Evolutionary conservation across 2,888 invertebrate species (phyloP), one percentile per base, ranked within the genome.

Genomic region (Drosophila putrida): DNA sequence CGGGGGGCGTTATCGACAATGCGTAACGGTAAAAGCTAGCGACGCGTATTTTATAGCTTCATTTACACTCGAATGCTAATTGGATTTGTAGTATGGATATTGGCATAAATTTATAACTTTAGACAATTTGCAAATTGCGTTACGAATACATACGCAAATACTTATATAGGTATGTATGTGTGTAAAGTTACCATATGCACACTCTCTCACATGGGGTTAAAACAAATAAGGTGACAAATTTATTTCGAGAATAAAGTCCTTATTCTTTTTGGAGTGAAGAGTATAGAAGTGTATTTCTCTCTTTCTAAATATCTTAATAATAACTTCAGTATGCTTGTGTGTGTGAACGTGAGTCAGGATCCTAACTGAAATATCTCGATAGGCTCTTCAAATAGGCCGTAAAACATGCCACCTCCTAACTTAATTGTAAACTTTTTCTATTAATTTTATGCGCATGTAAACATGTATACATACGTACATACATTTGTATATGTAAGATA

Each of bases 1-100:
- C 2, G 20, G 11, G 8, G 51, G 27, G 31, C 39, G 15, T 10
- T 25, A 41, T 46, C 20, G 4, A 36, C 51, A 28, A 62, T 73
- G 25, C 64, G 20, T 64, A 78, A 57, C 64, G 61, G 70, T 66
- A 74, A 70, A 57, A 43, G 27, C 33, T 47, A 33, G 43, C 36
- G 41, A 53, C 55, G 59, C 41, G 47, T 51, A 51, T 44, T 51
- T 63, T 68, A 51, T 50, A 46, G 65, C 72, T 68, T 67, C 33
- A 69, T 71, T 77, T 71, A 58, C 82, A 69, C 54, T 49, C 39
- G 43, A 36, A 13, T 71, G 82, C 76, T 82, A 83, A 82, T 86
- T 83, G 77, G 46, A 79, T 65, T 83, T 58, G 15, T 54, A 81
- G 73, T 62, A 69, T 70, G 64, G 60, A 53, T 70, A 64, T 76